Evolutionary conservation across 2,888 invertebrate species (phyloP), one percentile per base, ranked within the genome.

Genomic region (Lochmaea crataegi): DNA sequence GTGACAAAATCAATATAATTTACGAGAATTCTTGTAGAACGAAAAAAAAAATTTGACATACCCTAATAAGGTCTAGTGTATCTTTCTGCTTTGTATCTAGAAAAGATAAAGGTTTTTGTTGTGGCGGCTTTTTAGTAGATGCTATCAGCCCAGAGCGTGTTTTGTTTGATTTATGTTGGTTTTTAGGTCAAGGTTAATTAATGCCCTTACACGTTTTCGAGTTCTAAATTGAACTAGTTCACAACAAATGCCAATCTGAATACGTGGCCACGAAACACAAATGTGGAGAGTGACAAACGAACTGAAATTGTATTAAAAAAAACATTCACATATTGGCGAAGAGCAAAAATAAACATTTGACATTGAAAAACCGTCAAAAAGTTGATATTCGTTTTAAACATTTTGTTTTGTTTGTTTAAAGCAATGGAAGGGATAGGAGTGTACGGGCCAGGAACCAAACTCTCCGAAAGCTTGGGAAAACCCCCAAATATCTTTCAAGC

Each of bases 101-200:
- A 38, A 60, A 60, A 32, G 60, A 32, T 60, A 32, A 32, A 60
- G 9, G 32, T 32, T 60, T 58, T 60, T 60, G 60, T 32, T 60
- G 60, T n/a, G 60, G 60, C 26, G 38, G 60, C 60, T 60, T 63
- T 61, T 69, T 26, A 41, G 22, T 42, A 61, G 69, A 69, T 63
- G 10, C 18, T 72, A 72, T 68, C 63, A 56, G 7, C 67, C 38
- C 38, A n/a, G 58, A 68, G 64, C 72, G 69, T 73, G 68, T 51
- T 69, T 56, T 41, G 58, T 57, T 68, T 65, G 65, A 73, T 68
- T 73, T 68, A 68, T 73, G 38, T 38, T n/a, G 69, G 53, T 41
- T 60, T 64, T 51, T 53, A 32, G 73, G 73, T 51, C 73, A 73
- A 73, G 73, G 73, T 73, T 73, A 73, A 73, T 73, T 58, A 65